These are phyloP conservation scores for Leucophenga montana DNA, from an alignment of 2,888 invertebrate genomes.

Conservation along the genomic window DNA sequence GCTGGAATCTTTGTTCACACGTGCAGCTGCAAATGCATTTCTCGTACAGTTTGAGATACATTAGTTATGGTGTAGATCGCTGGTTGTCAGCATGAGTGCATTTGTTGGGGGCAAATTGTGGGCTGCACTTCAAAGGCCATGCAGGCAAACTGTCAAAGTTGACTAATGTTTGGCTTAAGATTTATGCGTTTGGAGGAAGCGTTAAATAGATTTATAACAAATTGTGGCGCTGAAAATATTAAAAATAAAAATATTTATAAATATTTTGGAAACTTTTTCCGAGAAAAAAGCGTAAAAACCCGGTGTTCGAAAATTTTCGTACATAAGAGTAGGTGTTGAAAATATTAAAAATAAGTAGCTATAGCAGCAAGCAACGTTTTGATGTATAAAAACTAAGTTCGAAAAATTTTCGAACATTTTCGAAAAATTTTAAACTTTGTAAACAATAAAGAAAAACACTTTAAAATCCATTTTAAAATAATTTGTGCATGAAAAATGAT, in stretches of 20 bases:
- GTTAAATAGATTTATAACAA: conserved; percentile 57
- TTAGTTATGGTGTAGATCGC: not conserved
- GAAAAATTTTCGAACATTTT: too few species aligned
- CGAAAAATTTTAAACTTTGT: too few species aligned
- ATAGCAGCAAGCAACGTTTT: too few species aligned
- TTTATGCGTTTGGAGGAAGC: conserved; percentile 32
- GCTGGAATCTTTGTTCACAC: conserved; percentile 17
- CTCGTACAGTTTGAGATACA: too few species aligned
- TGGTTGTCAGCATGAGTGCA: conserved; percentile 29
- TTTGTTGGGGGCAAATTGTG: conserved; percentile 20
- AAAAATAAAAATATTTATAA: conserved; percentile 38
- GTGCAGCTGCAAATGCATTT: conserved; percentile 13
- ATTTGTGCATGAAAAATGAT: too few species aligned
- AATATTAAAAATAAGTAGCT: too few species aligned
- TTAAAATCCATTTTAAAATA: too few species aligned
- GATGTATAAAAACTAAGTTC: too few species aligned
- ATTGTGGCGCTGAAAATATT: conserved; percentile 60
- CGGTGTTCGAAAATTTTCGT: conserved; percentile 53
- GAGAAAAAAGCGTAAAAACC: conserved; percentile 43
- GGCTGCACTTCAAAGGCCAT: conserved; percentile 24
- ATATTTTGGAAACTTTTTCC: conserved; percentile 43
- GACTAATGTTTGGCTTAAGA: conserved; percentile 57
- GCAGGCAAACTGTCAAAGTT: conserved; percentile 36
- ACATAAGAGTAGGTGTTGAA: not conserved
- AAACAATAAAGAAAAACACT: too few species aligned